Percentiles rank a stretch among this genome's conserved stretches.
Evolutionary conservation across 2,888 invertebrate species (phyloP).

Genomic region (Physocephala rufipes): DNA sequence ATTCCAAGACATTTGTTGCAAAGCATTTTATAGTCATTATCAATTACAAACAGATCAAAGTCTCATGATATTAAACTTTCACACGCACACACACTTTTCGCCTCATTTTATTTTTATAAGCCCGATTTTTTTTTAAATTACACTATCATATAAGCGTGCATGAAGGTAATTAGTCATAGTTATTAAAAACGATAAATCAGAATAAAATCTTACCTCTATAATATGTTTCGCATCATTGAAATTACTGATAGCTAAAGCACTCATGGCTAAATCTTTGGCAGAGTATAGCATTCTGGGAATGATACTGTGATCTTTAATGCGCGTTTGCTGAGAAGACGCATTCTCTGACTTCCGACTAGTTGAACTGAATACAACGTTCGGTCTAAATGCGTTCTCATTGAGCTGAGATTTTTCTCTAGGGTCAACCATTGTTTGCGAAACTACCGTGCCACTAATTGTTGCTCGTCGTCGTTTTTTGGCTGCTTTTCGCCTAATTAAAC

Average conservation of each 20-base stretch:
- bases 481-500: slow-evolving; percentile 56
- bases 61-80: slow-evolving; percentile 2
- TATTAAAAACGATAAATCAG: neutral
- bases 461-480: slow-evolving; percentile 56
- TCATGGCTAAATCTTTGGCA: slow-evolving; percentile 77
- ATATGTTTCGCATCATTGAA: slow-evolving; percentile 81
- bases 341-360: slow-evolving; percentile 9
- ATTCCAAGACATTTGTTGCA: slow-evolving; percentile 43
- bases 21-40: slow-evolving; percentile 38
- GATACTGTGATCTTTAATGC: slow-evolving; percentile 53
- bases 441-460: slow-evolving; percentile 55
- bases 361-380: slow-evolving; percentile 40
- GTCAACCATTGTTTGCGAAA: slow-evolving; percentile 13
- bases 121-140: neutral
- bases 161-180: neutral
- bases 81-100: neutral
- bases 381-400: slow-evolving; percentile 39
- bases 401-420: slow-evolving; percentile 32
- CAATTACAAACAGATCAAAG: slow-evolving; percentile 17
- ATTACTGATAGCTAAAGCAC: slow-evolving; percentile 79
- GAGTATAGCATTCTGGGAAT: slow-evolving; percentile 74
- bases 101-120: neutral
- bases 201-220: slow-evolving; percentile 72
- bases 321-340: slow-evolving; percentile 14
- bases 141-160: neutral